Base-by-base conservation (phyloP, 2,888 invertebrate species). In the Nemapogon koenigi region DNA sequence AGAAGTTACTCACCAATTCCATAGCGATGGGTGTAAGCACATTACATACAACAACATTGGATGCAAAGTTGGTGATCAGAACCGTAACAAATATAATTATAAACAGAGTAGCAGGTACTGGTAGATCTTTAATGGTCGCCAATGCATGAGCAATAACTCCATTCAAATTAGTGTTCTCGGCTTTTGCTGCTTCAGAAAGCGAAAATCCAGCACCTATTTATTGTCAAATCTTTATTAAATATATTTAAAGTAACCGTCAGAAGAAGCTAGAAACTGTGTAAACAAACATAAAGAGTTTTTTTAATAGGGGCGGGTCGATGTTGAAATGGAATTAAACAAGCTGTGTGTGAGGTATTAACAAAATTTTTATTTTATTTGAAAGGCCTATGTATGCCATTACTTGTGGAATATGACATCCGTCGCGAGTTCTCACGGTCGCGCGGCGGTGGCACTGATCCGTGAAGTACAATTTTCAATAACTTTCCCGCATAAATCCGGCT, bases 41-140 rank as follows among this genome's bases (percentile, higher is more conserved):
- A 41, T 66, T 71, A 36, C 61, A 61, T 1, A 67, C 48, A 22
- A 64, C 59, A 35, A 75, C 65, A 41, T 46, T 76, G 0, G 75
- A 70, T 0, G 73, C 71, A 35, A 76, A 66, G 38, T 76, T 75
- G 0, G 75, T 75, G 0, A 71, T 22, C 11, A 70, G 50, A 1
- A 59, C 35, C 1, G 65, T 54, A 2, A 62, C 41, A 0, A 59
- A 2, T 2, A 69, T 45, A 3, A 46, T 10, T 3, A 46, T 4
- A 1, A 45, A 14, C 4, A 46, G 8, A 3, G 45, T 38, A 8
- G 26, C 3, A 10, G n/a, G 3, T 1, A 41, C 36, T 1, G 43
- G 44, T 16, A 45, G 4, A 8, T 8, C 14, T 2, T 22, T 8
- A 10, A 42, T 14, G 0, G 13, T 14, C 2, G 3, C 17, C 19